Conservation (phyloP, 2,888 invertebrate species). For the Pimpla rufipes region DNA sequence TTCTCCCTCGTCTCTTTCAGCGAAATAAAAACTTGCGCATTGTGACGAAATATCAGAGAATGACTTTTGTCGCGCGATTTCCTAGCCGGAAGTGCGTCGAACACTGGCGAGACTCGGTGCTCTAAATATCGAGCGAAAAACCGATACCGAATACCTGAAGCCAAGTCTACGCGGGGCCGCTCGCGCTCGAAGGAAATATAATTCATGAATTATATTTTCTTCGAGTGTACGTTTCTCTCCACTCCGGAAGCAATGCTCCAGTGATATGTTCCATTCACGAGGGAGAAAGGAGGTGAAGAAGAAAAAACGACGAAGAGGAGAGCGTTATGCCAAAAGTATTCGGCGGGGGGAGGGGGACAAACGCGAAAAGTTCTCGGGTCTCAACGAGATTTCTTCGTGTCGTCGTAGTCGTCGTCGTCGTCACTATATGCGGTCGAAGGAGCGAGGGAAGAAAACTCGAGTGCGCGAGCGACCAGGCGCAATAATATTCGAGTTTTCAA, state of each 20-base stretch:
- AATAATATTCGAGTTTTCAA: conserved; percentile 80
- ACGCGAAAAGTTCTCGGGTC: conserved; percentile 55
- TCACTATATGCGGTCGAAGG: conserved; percentile 3
- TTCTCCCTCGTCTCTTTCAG: background rate
- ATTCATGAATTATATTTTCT: background rate
- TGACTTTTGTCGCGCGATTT: background rate
- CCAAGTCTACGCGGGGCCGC: too few relatives aligned
- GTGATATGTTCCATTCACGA: background rate
- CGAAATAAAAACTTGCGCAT: conserved; percentile 9
- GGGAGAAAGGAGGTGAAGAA: background rate
- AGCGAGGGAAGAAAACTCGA: conserved; percentile 51
- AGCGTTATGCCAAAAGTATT: conserved; percentile 24
- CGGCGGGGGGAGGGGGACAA: conserved; percentile 3
- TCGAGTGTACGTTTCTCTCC: conserved; percentile 1
- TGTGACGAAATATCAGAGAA: background rate
- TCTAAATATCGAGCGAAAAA: background rate
- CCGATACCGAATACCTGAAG: background rate
- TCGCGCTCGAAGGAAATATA: too few relatives aligned
- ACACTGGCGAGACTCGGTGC: background rate
- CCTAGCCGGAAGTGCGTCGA: too few relatives aligned
- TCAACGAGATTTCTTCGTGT: conserved; percentile 38
- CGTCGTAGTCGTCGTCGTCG: conserved; percentile 17
- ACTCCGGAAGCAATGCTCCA: background rate
- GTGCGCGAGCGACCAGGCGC: conserved; percentile 48
- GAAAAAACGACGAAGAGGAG: background rate